Evolutionary conservation across 2,797 vertebrate species (phyloP), one percentile per base, ranked within the genome.

Genomic region (Aselliscus stoliczkanus): DNA sequence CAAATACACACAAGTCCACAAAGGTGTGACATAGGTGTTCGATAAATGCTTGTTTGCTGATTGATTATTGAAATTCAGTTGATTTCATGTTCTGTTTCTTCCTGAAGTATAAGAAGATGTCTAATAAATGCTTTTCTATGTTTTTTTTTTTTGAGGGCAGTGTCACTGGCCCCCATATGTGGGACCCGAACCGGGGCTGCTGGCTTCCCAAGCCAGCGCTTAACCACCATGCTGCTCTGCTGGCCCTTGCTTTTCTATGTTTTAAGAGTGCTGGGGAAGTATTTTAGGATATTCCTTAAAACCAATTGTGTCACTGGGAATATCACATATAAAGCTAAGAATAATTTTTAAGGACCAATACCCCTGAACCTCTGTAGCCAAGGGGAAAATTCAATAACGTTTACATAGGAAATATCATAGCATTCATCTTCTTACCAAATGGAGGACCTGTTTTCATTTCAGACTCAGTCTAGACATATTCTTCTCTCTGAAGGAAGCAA

Each of bases 261-360:
- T 93, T 70, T 52, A 84, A 65, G 37, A 89, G 9, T 20, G 86
- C 27, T 79, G 64, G 7, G n/a, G 67, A 44, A 44, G 5, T 42
- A 87, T 77, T 83, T 96, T 52, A 82, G 37, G 5, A 73, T 62
- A 79, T 85, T 94, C 34, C 29, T 85, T 92, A n/a, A 62, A 94
- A 85, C 1, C 15, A 23, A 65, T 77, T 56, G 50, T 70, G 47
- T 80, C 65, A 58, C 21, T 83, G 29, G 25, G 47, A n/a, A 44
- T 85, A 69, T 44, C 34, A 86, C 11, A 82, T 39, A 37, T 52
- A 70, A 73, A n/a, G 4, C 42, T 42, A 29, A 90, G 64, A 80
- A 81, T 81, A 44, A 20, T 39, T 87, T 90, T 86, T 39, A 37
- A 50, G 37, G 42, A 89, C 23, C 64, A 82, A 70, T 13, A 94